These are phyloP conservation scores for Sceloporus undulatus DNA, from an alignment of 2,113 vertebrate genomes.

Conservation along the genomic window DNA sequence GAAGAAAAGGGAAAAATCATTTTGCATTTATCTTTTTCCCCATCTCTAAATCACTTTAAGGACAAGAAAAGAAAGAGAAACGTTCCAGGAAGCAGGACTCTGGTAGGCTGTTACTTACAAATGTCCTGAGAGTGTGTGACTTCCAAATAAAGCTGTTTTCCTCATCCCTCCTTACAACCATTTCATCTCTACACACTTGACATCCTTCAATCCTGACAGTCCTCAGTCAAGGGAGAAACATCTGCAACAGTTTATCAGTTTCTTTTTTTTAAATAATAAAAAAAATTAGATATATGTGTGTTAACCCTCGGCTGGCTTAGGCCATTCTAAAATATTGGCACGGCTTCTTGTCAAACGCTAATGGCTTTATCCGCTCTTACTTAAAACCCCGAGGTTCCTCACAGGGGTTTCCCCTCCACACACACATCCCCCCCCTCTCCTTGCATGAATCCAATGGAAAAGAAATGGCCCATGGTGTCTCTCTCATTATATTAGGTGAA, in stretches of 20 bases:
- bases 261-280: background rate
- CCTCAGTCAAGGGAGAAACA: slow-evolving; percentile 56
- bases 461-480: slow-evolving; percentile 58
- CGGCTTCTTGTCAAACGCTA: slow-evolving; percentile 62
- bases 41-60: slow-evolving; percentile 60
- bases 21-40: slow-evolving; percentile 46
- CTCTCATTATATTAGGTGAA: slow-evolving; percentile 61
- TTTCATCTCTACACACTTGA: slow-evolving; percentile 65
- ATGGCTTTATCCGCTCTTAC: slow-evolving; percentile 40
- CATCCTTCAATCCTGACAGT: slow-evolving; percentile 61
- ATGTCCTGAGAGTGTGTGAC: slow-evolving; percentile 53
- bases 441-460: slow-evolving; percentile 30
- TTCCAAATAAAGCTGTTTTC: slow-evolving; percentile 63
- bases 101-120: slow-evolving; percentile 68
- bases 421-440: background rate
- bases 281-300: slow-evolving; percentile 14
- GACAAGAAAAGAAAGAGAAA: slow-evolving; percentile 66
- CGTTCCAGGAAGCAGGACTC: slow-evolving; percentile 63
- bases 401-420: slow-evolving; percentile 27
- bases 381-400: slow-evolving; percentile 47
- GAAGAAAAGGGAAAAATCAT: too few species aligned
- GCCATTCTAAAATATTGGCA: slow-evolving; percentile 53
- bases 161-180: slow-evolving; percentile 60
- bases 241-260: slow-evolving; percentile 59
- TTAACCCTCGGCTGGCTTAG: slow-evolving; percentile 47